phyloP scores from a whole-genome alignment of 2,888 invertebrate species.

The Mantis religiosa region DNA sequence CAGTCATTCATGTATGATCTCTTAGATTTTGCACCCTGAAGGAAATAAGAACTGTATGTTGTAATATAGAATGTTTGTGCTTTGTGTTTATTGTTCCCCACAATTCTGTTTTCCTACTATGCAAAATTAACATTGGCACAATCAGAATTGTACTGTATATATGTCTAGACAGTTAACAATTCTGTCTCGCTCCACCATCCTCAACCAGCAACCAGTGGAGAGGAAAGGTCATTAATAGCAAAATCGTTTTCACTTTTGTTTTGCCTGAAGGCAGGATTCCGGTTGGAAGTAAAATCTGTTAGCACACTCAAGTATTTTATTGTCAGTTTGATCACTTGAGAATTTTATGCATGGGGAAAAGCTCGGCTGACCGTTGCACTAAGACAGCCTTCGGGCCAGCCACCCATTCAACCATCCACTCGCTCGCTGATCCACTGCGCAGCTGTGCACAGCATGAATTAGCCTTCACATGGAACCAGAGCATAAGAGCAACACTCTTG shows the following conservation, averaged over 20 bases:
- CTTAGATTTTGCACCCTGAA: not conserved
- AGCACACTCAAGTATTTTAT: not conserved
- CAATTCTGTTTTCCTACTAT: not conserved
- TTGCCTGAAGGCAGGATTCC: conserved; percentile 31
- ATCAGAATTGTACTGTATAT: not conserved
- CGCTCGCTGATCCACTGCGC: not conserved
- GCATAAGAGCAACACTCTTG: not conserved
- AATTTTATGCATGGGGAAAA: conserved; percentile 29
- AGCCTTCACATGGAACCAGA: not conserved
- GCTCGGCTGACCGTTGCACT: conserved; percentile 46
- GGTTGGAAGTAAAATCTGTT: conserved; percentile 32
- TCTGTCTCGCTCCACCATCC: conserved; percentile 25
- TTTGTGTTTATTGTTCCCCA: not conserved
- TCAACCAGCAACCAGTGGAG: not conserved
- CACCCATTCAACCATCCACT: conserved; percentile 26
- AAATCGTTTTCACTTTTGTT: not conserved
- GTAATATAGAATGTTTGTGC: not conserved
- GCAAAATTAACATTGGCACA: not conserved
- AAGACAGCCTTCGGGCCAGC: conserved; percentile 51
- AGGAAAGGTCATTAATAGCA: not conserved
- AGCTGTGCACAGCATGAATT: conserved; percentile 22
- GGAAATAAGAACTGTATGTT: not conserved
- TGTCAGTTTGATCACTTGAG: conserved; percentile 21
- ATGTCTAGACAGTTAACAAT: not conserved
- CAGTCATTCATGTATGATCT: not conserved